These are phyloP conservation scores for Tridacna gigas DNA, from an alignment of 2,888 invertebrate genomes.

Conservation along the genomic window DNA sequence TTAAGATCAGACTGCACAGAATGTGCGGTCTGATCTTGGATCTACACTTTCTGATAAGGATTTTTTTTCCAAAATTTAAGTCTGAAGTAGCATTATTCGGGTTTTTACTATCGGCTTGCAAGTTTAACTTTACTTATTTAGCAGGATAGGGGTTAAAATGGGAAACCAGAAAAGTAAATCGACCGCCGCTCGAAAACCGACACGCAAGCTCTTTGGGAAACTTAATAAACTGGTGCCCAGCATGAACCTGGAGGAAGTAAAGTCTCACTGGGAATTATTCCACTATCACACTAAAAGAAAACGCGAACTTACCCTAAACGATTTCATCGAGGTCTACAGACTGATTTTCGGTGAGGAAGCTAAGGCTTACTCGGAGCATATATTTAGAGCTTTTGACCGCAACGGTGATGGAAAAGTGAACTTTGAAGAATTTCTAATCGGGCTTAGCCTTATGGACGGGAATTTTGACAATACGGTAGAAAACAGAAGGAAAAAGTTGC, in stretches of 20 bases:
- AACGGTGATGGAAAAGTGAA: constrained; percentile 51
- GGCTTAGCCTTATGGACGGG: constrained; percentile 49
- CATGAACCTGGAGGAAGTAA: constrained; percentile 52
- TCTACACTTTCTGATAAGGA: too few species aligned
- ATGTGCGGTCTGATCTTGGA: too few species aligned
- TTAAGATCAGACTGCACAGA: too few species aligned
- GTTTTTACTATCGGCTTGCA: too few species aligned
- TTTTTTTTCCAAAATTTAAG: too few species aligned
- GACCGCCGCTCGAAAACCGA: constrained; percentile 9
- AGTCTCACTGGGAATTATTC: constrained; percentile 39
- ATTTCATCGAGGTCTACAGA: constrained; percentile 53
- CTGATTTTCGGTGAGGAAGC: constrained; percentile 38
- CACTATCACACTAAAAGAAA: constrained; percentile 27
- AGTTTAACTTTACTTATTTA: too few species aligned
- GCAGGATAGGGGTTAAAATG: too few species aligned
- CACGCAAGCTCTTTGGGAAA: constrained; percentile 30
- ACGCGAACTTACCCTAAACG: constrained; percentile 24
- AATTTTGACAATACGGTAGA: constrained; percentile 15
- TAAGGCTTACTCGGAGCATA: constrained; percentile 35
- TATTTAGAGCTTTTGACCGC: constrained; percentile 53
- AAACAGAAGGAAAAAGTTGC: constrained; percentile 20
- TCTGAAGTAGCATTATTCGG: too few species aligned
- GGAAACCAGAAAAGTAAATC: background rate
- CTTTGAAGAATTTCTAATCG: constrained; percentile 61
- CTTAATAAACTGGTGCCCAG: constrained; percentile 48